These are phyloP conservation scores for Limnothrissa miodon DNA, from an alignment of 2,113 vertebrate genomes.

Conservation along the genomic window DNA sequence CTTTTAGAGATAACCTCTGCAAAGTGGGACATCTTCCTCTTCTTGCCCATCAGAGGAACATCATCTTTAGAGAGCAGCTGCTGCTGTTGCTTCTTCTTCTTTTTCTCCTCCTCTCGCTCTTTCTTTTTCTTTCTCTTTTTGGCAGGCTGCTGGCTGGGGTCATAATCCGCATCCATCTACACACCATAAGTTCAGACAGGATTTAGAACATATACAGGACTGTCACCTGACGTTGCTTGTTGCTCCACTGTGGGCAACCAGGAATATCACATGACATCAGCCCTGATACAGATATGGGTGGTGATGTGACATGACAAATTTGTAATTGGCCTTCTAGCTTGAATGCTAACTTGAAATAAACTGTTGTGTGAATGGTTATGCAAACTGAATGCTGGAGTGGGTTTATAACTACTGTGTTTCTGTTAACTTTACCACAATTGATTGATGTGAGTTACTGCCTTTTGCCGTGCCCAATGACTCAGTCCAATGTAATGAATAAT, in stretches of 20 bases:
- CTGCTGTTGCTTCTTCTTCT: slow-evolving; percentile 56
- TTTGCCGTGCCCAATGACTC: background rate
- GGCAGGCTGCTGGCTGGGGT: slow-evolving; percentile 66
- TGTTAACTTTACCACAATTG: background rate
- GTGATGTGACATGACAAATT: too few species aligned
- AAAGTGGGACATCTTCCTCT: slow-evolving; percentile 78
- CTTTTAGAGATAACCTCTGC: slow-evolving; percentile 67
- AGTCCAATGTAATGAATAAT: background rate
- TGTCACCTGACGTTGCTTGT: background rate
- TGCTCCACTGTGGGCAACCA: background rate
- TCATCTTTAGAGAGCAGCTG: slow-evolving; percentile 65
- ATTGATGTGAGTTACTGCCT: background rate
- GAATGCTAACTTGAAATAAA: too few species aligned
- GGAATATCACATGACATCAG: background rate
- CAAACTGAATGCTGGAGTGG: too few species aligned
- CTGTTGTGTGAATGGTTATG: too few species aligned
- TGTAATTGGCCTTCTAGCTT: too few species aligned
- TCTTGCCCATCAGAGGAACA: slow-evolving; percentile 72
- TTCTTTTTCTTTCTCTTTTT: slow-evolving; percentile 70
- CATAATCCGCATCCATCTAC: slow-evolving; percentile 89
- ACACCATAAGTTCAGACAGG: background rate
- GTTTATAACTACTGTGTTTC: background rate
- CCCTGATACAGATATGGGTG: too few species aligned
- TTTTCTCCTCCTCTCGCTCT: slow-evolving; percentile 47
- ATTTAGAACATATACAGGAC: background rate